Percentiles rank a stretch among this genome's conserved stretches.
Evolutionary conservation across 2,888 invertebrate species (phyloP).

Genomic region (Dynastes grantii): DNA sequence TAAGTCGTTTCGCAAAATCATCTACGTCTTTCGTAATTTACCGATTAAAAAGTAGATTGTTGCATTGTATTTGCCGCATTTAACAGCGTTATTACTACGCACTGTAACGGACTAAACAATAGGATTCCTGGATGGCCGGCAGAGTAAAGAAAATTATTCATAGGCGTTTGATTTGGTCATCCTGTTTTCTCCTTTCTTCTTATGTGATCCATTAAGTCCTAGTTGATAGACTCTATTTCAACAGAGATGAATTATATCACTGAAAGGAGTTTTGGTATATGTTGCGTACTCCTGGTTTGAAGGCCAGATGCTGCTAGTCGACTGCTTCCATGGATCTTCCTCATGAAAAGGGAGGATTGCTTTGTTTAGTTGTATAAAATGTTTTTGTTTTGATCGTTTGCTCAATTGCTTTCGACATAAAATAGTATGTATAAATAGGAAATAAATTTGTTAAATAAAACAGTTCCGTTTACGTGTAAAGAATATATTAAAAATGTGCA

Average conservation of each 20-base stretch:
- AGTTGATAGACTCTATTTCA: neutral
- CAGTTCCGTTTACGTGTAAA: too few relatives aligned
- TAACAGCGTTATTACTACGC: neutral
- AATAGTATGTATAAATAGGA: too few relatives aligned
- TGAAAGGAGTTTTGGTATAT: too few relatives aligned
- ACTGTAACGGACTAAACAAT: neutral
- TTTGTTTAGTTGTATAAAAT: too few relatives aligned
- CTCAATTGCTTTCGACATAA: too few relatives aligned
- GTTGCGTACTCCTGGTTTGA: too few relatives aligned
- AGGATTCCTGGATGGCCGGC: neutral
- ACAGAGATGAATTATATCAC: neutral
- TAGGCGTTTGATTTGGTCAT: neutral
- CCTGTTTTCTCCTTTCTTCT: conserved; percentile 7
- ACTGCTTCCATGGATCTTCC: too few relatives aligned
- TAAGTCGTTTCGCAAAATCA: conserved; percentile 15
- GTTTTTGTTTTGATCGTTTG: too few relatives aligned
- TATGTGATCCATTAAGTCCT: neutral
- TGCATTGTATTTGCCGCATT: neutral
- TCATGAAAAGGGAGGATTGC: too few relatives aligned
- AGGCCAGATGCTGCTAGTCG: too few relatives aligned
- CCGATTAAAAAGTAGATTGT: conserved; percentile 15
- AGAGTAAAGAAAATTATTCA: conserved; percentile 1
- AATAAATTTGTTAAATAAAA: too few relatives aligned
- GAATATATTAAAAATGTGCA: too few relatives aligned
- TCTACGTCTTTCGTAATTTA: conserved; percentile 5